Conservation (phyloP, 1,140 invertebrate species). For the Yoshiicerus persimilis region DNA sequence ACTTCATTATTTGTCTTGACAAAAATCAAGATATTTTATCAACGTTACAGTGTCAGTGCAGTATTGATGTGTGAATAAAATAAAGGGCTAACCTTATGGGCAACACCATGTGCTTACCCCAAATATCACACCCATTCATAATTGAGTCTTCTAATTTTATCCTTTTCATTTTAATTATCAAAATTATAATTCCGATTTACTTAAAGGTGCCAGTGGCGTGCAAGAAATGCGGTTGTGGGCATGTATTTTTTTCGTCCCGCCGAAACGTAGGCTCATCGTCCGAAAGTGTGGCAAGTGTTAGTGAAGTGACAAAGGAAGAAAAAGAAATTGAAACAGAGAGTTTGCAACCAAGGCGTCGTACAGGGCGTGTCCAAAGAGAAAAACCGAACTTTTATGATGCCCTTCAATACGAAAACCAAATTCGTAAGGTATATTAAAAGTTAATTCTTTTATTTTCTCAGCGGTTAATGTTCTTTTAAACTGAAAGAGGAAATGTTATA, state of each 20-base stretch:
- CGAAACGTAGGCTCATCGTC: not conserved
- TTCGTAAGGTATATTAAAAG: not conserved
- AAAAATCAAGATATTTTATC: too few species aligned
- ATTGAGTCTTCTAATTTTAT: too few species aligned
- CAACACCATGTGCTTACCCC: too few species aligned
- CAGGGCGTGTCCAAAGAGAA: constrained; percentile 11
- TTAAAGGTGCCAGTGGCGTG: constrained; percentile 10
- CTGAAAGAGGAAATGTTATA: too few species aligned
- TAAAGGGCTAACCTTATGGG: too few species aligned
- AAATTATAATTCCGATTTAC: not conserved
- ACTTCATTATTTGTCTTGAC: too few species aligned
- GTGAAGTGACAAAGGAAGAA: not conserved
- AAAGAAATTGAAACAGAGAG: not conserved
- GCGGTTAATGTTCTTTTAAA: too few species aligned
- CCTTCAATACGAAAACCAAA: constrained; percentile 26
- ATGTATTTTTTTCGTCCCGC: not conserved
- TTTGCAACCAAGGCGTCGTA: not conserved
- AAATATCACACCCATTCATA: too few species aligned
- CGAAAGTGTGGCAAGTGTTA: not conserved
- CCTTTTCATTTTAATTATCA: too few species aligned
- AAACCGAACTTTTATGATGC: constrained; percentile 34
- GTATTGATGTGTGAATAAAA: too few species aligned
- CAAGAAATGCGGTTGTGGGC: constrained; percentile 21
- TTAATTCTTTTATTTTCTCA: not conserved
- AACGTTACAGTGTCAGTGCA: too few species aligned